Evolutionary conservation across 2,888 invertebrate species (phyloP).

Genomic region (Chaitophorus viminalis): DNA sequence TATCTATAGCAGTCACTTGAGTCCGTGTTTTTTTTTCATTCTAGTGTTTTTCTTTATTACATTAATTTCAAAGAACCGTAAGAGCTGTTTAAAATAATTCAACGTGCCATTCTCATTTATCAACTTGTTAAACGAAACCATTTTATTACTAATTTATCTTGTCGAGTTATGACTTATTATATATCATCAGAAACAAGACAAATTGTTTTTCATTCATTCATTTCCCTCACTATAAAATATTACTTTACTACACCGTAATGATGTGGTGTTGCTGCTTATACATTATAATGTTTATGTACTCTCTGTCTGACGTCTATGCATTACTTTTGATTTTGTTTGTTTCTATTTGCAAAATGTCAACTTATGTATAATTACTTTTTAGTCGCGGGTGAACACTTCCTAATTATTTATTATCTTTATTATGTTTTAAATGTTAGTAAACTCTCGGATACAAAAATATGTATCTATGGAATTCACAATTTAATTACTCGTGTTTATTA

Average conservation of each 20-base stretch:
- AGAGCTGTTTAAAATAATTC: background rate
- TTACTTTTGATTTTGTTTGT: constrained; percentile 3
- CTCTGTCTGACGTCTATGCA: background rate
- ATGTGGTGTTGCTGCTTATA: background rate
- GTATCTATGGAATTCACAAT: too few species aligned
- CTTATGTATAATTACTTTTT: too few species aligned
- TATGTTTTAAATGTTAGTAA: too few species aligned
- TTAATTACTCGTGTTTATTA: too few species aligned
- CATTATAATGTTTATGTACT: background rate
- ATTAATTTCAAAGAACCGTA: background rate
- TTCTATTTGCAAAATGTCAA: background rate
- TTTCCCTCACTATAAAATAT: background rate
- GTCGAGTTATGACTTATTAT: background rate
- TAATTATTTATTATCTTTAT: too few species aligned
- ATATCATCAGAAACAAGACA: constrained; percentile 33
- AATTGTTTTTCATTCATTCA: constrained; percentile 41
- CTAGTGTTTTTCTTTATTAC: too few species aligned
- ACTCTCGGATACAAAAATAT: too few species aligned
- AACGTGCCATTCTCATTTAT: background rate
- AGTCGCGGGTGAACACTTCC: too few species aligned
- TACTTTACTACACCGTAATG: background rate
- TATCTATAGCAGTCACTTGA: background rate
- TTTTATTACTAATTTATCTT: constrained; percentile 51
- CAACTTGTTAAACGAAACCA: constrained; percentile 35
- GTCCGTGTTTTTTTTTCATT: background rate